Evolutionary conservation across 2,113 vertebrate species (phyloP).

Genomic region (Lamprotornis superbus): DNA sequence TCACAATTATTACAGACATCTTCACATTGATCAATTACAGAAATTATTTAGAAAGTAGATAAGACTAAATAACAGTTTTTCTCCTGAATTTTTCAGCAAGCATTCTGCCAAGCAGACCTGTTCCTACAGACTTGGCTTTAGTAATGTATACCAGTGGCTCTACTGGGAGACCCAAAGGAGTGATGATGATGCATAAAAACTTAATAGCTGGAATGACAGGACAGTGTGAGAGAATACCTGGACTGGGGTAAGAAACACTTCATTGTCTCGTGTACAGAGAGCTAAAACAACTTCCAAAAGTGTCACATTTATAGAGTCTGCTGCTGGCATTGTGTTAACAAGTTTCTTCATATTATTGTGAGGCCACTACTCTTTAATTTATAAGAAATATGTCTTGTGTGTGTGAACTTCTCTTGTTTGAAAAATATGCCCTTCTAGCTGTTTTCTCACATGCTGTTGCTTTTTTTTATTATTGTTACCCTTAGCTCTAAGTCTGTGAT

Average conservation of each 20-base stretch:
- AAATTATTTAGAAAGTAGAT: background rate
- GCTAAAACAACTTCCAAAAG: background rate
- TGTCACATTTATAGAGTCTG: background rate
- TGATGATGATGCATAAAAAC: conserved; percentile 94
- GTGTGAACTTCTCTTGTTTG: background rate
- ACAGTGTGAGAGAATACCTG: conserved; percentile 94
- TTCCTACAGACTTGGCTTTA: conserved; percentile 87
- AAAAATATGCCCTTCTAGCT: background rate
- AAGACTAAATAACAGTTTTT: background rate
- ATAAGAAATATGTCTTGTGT: background rate
- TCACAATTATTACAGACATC: background rate
- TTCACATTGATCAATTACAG: background rate
- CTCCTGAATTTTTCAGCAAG: conserved; percentile 69
- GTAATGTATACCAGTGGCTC: conserved; percentile 99
- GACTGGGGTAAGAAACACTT: conserved; percentile 84
- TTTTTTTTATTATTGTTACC: background rate
- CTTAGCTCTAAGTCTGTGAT: background rate
- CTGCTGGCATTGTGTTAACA: background rate
- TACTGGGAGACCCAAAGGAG: conserved; percentile 93
- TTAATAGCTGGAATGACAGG: conserved; percentile 95
- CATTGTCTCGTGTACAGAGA: background rate
- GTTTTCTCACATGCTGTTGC: background rate
- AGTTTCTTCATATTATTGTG: background rate
- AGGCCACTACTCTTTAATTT: background rate
- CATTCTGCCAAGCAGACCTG: conserved; percentile 74